Evolutionary conservation across 2,888 invertebrate species (phyloP).

Genomic region (Pyrocoelia pectoralis): DNA sequence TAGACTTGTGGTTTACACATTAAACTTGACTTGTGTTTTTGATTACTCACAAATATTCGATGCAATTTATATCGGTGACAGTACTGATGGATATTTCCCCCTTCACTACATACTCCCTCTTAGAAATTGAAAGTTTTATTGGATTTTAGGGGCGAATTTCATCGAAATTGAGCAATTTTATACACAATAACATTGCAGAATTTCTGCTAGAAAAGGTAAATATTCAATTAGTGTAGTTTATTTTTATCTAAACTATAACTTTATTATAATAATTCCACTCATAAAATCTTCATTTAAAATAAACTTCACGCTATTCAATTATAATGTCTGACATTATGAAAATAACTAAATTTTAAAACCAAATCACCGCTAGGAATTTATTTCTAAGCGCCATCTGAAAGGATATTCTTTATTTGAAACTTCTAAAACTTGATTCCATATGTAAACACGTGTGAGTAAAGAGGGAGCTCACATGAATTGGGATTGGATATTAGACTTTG

Average conservation of each 20-base stretch:
- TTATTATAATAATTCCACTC: no score
- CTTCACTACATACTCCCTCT: neutral
- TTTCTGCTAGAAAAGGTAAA: neutral
- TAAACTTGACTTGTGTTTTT: neutral
- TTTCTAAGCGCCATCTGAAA: slow-evolving; percentile 21
- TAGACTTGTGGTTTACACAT: no score
- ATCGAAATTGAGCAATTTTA: slow-evolving; percentile 11
- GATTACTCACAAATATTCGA: no score
- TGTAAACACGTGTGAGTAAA: slow-evolving; percentile 44
- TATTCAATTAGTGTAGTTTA: no score
- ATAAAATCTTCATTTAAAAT: no score
- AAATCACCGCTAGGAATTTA: slow-evolving; percentile 23
- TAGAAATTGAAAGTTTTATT: slow-evolving; percentile 12
- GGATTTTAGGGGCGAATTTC: slow-evolving; percentile 7
- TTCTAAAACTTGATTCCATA: slow-evolving; percentile 44
- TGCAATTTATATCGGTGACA: slow-evolving; percentile 5
- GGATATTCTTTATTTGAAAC: slow-evolving; percentile 39
- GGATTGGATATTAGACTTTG: slow-evolving; percentile 43
- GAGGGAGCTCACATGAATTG: slow-evolving; percentile 42
- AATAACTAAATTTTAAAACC: no score
- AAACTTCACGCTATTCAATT: no score
- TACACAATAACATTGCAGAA: neutral
- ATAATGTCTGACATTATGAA: no score
- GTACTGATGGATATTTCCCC: slow-evolving; percentile 7
- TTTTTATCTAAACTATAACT: no score